Percentiles rank a stretch among this genome's conserved stretches.
phyloP scores from a whole-genome alignment of 2,888 invertebrate species.

The Plebejus argus region DNA sequence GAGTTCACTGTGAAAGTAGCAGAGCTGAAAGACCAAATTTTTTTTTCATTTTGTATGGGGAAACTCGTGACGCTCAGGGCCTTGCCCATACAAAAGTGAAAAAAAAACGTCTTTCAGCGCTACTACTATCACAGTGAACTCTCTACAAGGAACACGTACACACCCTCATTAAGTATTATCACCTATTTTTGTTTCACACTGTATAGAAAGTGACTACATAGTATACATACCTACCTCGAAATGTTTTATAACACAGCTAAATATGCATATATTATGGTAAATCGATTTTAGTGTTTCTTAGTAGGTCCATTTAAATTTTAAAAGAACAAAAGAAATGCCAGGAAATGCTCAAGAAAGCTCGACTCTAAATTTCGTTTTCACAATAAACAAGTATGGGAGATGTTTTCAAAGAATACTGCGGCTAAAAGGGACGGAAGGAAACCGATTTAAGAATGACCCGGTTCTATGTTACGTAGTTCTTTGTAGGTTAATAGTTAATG shows the following conservation, averaged over 20 bases:
- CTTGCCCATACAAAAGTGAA: no score
- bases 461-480: neutral
- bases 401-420: conserved; percentile 36
- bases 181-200: no score
- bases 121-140: no score
- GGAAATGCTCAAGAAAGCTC: conserved; percentile 32
- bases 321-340: conserved; percentile 40
- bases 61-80: no score
- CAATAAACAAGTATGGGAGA: conserved; percentile 44
- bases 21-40: no score
- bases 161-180: no score
- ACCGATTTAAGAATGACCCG: neutral
- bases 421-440: conserved; percentile 21
- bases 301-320: neutral
- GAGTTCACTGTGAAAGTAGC: no score
- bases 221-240: no score
- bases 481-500: neutral
- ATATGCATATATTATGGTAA: neutral
- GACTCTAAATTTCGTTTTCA: conserved; percentile 40
- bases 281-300: neutral
- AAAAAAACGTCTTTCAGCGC: no score
- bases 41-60: no score
- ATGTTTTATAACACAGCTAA: neutral
- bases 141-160: no score
- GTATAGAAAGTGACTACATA: no score